Conservation (phyloP, 1,140 invertebrate genomes). For the Schmidtea mediterranea region DNA sequence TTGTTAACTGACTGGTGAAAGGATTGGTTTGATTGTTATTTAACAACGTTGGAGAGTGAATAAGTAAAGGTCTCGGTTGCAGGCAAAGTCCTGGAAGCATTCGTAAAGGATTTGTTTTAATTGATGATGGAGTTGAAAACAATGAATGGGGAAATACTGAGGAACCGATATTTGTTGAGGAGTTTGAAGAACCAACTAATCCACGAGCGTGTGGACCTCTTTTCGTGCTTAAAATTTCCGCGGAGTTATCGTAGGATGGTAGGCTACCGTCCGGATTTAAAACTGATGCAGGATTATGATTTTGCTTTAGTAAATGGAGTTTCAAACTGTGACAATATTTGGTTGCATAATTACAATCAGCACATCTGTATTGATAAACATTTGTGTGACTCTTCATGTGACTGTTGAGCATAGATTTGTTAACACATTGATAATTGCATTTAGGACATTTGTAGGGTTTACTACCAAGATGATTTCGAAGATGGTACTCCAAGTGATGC, state of each 20-base stretch:
- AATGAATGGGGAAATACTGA: too few relatives aligned
- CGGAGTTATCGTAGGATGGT: conserved; percentile 2
- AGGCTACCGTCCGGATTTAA: conserved; percentile 23
- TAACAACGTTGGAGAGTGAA: too few relatives aligned
- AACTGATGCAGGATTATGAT: conserved; percentile 36
- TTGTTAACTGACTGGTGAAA: too few relatives aligned
- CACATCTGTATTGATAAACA: conserved; percentile 75
- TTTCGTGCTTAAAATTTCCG: neutral
- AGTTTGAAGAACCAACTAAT: too few relatives aligned
- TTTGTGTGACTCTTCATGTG: conserved; percentile 93
- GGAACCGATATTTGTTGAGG: too few relatives aligned
- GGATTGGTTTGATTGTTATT: too few relatives aligned
- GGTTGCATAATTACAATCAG: conserved; percentile 76
- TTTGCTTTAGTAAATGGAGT: conserved; percentile 66
- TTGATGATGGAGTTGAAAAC: too few relatives aligned
- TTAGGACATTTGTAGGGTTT: conserved; percentile 85
- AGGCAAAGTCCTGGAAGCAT: too few relatives aligned
- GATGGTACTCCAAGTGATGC: conserved; percentile 86
- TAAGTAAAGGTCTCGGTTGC: too few relatives aligned
- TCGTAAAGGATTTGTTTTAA: too few relatives aligned
- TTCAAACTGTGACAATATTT: conserved; percentile 95
- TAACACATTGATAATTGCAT: conserved; percentile 46
- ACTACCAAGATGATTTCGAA: conserved; percentile 68
- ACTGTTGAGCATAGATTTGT: conserved; percentile 95
- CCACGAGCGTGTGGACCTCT: neutral